Percentiles rank a stretch among this genome's conserved stretches.
These are phyloP conservation scores for Diarsia rubi DNA, from an alignment of 2,888 invertebrate species.

Conservation along the genomic window DNA sequence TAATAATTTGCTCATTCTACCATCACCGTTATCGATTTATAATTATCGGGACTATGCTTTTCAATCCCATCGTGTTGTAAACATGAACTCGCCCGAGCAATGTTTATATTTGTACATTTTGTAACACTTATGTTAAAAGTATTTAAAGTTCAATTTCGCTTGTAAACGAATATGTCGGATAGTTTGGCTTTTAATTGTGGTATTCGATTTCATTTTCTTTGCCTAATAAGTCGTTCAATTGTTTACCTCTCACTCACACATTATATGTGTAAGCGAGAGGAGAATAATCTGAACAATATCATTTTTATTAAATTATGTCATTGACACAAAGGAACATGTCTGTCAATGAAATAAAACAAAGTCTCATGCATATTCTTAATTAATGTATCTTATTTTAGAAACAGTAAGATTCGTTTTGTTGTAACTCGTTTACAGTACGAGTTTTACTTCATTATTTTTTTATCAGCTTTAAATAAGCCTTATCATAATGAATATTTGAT, in stretches of 20 bases:
- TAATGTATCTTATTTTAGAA: slow-evolving; percentile 37
- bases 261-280: slow-evolving; percentile 10
- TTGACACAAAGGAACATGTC: not conserved
- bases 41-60: slow-evolving; percentile 49
- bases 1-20: slow-evolving; percentile 25
- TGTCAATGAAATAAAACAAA: not conserved
- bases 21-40: slow-evolving; percentile 25
- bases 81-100: slow-evolving; percentile 43
- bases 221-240: not conserved
- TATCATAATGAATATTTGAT: slow-evolving; percentile 50
- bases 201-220: slow-evolving; percentile 27
- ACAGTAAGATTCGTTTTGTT: slow-evolving; percentile 21
- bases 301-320: not conserved
- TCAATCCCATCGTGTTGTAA: slow-evolving; percentile 63
- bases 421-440: slow-evolving; percentile 7
- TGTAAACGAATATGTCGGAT: slow-evolving; percentile 34
- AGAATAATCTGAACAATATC: not conserved
- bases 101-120: slow-evolving; percentile 74
- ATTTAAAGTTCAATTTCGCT: slow-evolving; percentile 56
- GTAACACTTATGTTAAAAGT: slow-evolving; percentile 64
- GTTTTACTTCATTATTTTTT: slow-evolving; percentile 23
- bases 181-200: slow-evolving; percentile 22
- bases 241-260: slow-evolving; percentile 4
- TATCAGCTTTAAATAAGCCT: slow-evolving; percentile 44
- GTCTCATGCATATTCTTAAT: slow-evolving; percentile 2